phyloP scores from a whole-genome alignment of 2,113 vertebrate genomes.

The Otus sunia region DNA sequence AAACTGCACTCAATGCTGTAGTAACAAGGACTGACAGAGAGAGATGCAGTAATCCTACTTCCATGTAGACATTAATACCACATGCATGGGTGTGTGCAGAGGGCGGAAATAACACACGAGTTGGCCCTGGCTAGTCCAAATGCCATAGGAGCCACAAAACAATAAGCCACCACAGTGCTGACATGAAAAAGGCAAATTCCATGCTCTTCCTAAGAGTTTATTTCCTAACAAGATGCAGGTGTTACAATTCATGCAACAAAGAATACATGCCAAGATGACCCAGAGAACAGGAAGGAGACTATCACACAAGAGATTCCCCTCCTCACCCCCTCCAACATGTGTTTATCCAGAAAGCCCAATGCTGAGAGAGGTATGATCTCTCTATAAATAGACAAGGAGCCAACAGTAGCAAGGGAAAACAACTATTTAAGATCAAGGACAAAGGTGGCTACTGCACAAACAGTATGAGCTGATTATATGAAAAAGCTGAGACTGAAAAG shows the following conservation, averaged over 20 bases:
- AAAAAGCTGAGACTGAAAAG: background rate
- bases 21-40: background rate
- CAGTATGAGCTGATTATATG: background rate
- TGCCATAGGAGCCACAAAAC: background rate
- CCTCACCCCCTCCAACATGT: background rate
- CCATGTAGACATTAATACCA: background rate
- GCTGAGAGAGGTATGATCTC: slow-evolving; percentile 17
- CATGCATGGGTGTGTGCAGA: background rate
- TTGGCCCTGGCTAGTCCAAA: background rate
- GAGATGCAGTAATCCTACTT: background rate
- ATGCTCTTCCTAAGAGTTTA: background rate
- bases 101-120: background rate
- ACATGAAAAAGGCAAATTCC: background rate
- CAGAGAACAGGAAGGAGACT: background rate
- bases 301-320: background rate
- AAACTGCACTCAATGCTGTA: background rate
- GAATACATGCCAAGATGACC: background rate
- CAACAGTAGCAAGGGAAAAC: slow-evolving; percentile 56
- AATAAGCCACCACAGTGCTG: background rate
- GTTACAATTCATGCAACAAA: background rate
- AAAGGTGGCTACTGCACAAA: slow-evolving; percentile 25
- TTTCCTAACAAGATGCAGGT: background rate
- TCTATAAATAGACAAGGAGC: slow-evolving; percentile 63
- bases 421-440: slow-evolving; percentile 61
- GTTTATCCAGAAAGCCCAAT: slow-evolving; percentile 39